phyloP scores from a whole-genome alignment of 2,888 invertebrate genomes.

The Neoaliturus tenellus region DNA sequence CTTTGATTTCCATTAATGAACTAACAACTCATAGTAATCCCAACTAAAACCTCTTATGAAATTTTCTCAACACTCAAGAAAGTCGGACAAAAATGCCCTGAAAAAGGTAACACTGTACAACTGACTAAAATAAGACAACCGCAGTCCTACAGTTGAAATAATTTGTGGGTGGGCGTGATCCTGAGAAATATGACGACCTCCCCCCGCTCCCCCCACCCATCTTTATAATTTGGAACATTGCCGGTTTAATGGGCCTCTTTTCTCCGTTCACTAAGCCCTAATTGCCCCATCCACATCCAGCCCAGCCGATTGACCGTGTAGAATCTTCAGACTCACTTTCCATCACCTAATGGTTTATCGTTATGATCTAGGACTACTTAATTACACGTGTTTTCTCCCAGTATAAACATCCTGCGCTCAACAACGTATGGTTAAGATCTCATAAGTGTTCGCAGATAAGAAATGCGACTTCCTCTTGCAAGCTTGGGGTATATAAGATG shows the following conservation, averaged over 20 bases:
- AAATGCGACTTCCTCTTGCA: neutral
- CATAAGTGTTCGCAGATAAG: neutral
- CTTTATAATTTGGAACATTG: slow-evolving; percentile 26
- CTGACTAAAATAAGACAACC: neutral
- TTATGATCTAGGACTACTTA: slow-evolving; percentile 19
- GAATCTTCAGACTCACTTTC: slow-evolving; percentile 20
- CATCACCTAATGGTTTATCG: neutral
- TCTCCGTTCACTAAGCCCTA: slow-evolving; percentile 22
- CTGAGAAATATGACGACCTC: slow-evolving; percentile 11
- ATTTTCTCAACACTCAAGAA: neutral
- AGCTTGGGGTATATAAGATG: too few relatives aligned
- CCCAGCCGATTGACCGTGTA: slow-evolving; percentile 21
- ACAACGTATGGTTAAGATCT: neutral
- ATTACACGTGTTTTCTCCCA: slow-evolving; percentile 8
- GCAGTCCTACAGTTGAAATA: slow-evolving; percentile 14
- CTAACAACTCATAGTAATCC: too few relatives aligned
- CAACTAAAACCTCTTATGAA: too few relatives aligned
- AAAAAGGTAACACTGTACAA: neutral
- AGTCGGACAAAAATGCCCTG: neutral
- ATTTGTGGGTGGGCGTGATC: slow-evolving; percentile 27
- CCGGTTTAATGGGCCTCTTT: slow-evolving; percentile 15
- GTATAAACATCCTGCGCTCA: slow-evolving; percentile 10
- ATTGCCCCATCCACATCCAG: slow-evolving; percentile 12
- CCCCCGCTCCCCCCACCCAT: neutral
- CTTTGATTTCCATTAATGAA: too few relatives aligned